phyloP scores from a whole-genome alignment of 2,113 vertebrate species.

The Nycticebus coucang region DNA sequence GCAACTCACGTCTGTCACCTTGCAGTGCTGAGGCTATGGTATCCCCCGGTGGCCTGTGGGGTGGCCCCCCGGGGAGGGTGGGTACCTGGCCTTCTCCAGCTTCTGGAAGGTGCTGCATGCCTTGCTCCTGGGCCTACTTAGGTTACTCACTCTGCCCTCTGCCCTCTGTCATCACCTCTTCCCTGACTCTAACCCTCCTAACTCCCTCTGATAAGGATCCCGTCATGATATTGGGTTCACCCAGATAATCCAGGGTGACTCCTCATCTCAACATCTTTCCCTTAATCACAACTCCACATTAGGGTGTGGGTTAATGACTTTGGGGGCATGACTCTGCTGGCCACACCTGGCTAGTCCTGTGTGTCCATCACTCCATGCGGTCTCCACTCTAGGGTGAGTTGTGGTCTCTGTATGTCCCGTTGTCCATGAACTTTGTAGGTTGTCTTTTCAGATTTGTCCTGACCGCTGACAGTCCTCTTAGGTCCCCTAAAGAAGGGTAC shows the following conservation, averaged over 20 bases:
- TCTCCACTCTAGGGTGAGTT: accelerated
- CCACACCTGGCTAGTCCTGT: neutral
- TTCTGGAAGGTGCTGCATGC: accelerated
- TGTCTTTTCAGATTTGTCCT: accelerated
- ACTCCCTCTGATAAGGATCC: neutral
- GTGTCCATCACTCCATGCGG: accelerated
- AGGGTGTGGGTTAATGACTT: accelerated
- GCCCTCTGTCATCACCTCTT: neutral
- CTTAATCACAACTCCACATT: accelerated
- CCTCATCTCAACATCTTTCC: neutral
- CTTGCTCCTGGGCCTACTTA: neutral
- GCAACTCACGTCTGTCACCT: neutral
- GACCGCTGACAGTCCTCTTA: neutral
- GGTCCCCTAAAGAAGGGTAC: neutral
- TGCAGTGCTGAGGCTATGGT: neutral
- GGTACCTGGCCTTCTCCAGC: no score
- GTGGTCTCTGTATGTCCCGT: accelerated
- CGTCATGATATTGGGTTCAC: accelerated
- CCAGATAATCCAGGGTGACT: accelerated
- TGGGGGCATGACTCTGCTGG: accelerated
- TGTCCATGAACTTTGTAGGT: neutral
- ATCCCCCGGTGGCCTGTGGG: no score
- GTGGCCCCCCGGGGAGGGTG: no score
- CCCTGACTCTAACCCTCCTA: neutral
- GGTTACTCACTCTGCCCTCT: neutral